Evolutionary conservation across 2,113 vertebrate species (phyloP).

Genomic region (Myanophis thanlyinensis): DNA sequence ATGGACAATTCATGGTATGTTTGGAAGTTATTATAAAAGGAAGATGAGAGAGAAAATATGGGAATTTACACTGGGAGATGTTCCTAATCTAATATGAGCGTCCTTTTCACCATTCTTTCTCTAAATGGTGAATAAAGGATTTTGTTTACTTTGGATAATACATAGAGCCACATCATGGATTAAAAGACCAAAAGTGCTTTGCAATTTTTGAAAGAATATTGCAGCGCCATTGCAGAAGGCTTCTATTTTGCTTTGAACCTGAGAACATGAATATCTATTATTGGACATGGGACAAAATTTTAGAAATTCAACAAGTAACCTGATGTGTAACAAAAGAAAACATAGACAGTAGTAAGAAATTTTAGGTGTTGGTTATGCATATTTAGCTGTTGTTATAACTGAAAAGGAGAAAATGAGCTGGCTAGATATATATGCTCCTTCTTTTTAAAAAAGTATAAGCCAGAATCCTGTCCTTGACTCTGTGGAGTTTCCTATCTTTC

Average conservation of each 20-base stretch:
- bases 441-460: background rate
- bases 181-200: background rate
- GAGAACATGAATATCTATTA: background rate
- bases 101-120: background rate
- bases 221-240: background rate
- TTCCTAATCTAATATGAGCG: background rate
- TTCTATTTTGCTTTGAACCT: background rate
- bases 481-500: background rate
- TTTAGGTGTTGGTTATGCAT: background rate
- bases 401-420: background rate
- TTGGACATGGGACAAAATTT: background rate
- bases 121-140: background rate
- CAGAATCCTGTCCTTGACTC: background rate
- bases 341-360: background rate
- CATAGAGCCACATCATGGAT: background rate
- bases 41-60: background rate
- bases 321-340: background rate
- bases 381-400: background rate
- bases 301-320: background rate
- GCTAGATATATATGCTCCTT: background rate
- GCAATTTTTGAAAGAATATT: background rate
- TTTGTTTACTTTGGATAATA: background rate
- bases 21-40: background rate
- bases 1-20: background rate
- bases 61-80: background rate